A percentile compares a stretch with the other conserved stretches of the same genome.
phyloP scores from a whole-genome alignment of 2,797 vertebrate genomes.

The Astyanax mexicanus region DNA sequence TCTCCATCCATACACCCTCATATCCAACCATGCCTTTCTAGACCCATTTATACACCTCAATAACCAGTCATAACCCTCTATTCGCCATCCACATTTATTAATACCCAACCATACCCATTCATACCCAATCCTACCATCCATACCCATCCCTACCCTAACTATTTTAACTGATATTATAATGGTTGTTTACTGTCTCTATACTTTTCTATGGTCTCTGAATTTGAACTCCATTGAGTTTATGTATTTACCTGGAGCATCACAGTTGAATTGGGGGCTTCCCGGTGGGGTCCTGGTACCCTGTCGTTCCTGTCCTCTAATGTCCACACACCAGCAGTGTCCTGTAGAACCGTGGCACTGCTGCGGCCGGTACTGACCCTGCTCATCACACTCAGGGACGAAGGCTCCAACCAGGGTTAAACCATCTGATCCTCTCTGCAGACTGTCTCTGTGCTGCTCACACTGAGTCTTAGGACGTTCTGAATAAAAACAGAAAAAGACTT shows the following conservation, averaged over 20 bases:
- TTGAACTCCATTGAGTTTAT: too few relatives aligned
- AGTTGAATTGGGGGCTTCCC: conserved; percentile 57
- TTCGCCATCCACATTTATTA: too few relatives aligned
- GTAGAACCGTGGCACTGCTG: conserved; percentile 80
- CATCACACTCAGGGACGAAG: conserved; percentile 66
- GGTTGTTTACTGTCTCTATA: too few relatives aligned
- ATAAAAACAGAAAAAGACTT: conserved; percentile 19
- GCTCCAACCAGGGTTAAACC: conserved; percentile 24
- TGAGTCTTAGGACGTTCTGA: conserved; percentile 54
- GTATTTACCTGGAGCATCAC: conserved; percentile 72
- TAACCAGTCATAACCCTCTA: too few relatives aligned
- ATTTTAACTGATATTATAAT: too few relatives aligned
- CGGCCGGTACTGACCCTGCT: conserved; percentile 71
- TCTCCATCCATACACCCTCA: too few relatives aligned
- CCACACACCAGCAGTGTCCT: conserved; percentile 83
- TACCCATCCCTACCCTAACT: too few relatives aligned
- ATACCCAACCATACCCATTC: too few relatives aligned
- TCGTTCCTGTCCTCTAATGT: too few relatives aligned
- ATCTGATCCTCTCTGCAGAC: conserved; percentile 11
- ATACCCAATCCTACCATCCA: too few relatives aligned
- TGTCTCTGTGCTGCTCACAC: conserved; percentile 63
- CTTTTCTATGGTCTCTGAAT: background rate
- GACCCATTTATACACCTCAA: too few relatives aligned
- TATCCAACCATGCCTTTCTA: too few relatives aligned
- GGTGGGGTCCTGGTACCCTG: conserved; percentile 57